Evolutionary conservation across 2,888 invertebrate genomes (phyloP).

Genomic region (Rhagophthalmus giganteus): DNA sequence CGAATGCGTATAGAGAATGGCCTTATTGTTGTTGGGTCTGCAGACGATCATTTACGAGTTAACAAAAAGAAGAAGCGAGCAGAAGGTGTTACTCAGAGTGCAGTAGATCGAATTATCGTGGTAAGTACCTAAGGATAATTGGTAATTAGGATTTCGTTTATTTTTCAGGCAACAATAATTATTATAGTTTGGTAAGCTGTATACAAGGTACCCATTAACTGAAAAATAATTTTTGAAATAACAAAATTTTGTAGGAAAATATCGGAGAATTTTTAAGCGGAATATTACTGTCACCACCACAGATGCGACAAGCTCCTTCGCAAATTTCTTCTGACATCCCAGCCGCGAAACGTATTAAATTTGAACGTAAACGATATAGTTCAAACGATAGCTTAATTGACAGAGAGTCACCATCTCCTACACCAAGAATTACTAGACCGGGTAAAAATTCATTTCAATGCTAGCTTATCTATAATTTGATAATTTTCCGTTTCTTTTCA

Average conservation of each 20-base stretch:
- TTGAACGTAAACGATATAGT: slow-evolving; percentile 58
- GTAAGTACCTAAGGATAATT: slow-evolving; percentile 50
- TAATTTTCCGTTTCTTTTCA: no score
- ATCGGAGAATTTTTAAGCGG: slow-evolving; percentile 67
- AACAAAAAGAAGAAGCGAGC: slow-evolving; percentile 68
- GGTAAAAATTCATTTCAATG: slow-evolving; percentile 37
- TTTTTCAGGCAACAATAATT: not conserved
- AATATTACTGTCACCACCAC: slow-evolving; percentile 61
- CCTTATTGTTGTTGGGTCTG: slow-evolving; percentile 76
- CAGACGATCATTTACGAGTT: slow-evolving; percentile 74
- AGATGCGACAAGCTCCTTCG: slow-evolving; percentile 53
- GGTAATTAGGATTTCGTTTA: not conserved
- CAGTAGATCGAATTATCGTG: slow-evolving; percentile 77
- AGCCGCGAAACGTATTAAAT: slow-evolving; percentile 43
- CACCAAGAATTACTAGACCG: slow-evolving; percentile 54
- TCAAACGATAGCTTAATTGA: slow-evolving; percentile 58
- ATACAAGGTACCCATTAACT: no score
- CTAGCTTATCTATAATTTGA: no score
- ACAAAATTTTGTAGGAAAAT: slow-evolving; percentile 59
- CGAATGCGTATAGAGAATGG: slow-evolving; percentile 76
- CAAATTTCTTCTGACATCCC: slow-evolving; percentile 42
- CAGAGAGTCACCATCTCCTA: slow-evolving; percentile 59
- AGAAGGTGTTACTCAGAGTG: slow-evolving; percentile 77
- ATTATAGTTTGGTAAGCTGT: no score
- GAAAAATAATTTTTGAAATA: slow-evolving; percentile 5